Conservation (phyloP, 2,888 invertebrate species). For the Orthosia cruda region DNA sequence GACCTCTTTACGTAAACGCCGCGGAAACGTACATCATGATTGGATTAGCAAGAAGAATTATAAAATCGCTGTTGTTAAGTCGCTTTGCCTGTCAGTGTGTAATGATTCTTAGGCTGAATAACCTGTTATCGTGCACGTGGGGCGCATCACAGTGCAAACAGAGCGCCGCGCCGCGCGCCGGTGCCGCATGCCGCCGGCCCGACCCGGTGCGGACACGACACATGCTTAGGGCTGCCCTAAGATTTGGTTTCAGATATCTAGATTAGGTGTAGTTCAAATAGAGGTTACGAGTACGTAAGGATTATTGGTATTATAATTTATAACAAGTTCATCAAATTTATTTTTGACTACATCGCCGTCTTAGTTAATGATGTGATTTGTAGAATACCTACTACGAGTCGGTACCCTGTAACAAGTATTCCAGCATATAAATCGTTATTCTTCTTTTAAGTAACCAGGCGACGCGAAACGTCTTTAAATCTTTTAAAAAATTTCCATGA, state of each 20-base stretch:
- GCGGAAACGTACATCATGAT: background rate
- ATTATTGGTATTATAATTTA: conserved; percentile 2
- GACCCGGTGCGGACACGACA: conserved; percentile 57
- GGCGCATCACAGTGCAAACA: conserved; percentile 77
- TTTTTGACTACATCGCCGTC: background rate
- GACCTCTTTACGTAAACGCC: conserved; percentile 13
- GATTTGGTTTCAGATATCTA: conserved; percentile 5
- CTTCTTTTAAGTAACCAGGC: background rate
- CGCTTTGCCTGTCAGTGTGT: conserved; percentile 61
- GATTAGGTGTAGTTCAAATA: background rate
- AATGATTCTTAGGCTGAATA: conserved; percentile 77
- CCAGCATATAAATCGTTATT: background rate
- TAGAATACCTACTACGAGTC: too few relatives aligned
- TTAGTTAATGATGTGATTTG: too few relatives aligned
- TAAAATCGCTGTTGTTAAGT: conserved; percentile 20
- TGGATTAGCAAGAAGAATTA: conserved; percentile 2
- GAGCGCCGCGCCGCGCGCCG: conserved; percentile 65
- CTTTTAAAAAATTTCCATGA: too few relatives aligned
- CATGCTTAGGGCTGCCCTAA: conserved; percentile 34
- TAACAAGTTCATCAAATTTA: background rate
- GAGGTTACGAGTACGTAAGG: background rate
- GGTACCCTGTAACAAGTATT: background rate
- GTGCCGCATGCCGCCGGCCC: conserved; percentile 58
- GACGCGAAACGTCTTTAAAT: too few relatives aligned
- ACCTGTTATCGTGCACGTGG: conserved; percentile 88